Percentiles rank a stretch among this genome's conserved stretches.
Evolutionary conservation across 2,113 vertebrate genomes (phyloP).

Genomic region (Pterocles burchelli): DNA sequence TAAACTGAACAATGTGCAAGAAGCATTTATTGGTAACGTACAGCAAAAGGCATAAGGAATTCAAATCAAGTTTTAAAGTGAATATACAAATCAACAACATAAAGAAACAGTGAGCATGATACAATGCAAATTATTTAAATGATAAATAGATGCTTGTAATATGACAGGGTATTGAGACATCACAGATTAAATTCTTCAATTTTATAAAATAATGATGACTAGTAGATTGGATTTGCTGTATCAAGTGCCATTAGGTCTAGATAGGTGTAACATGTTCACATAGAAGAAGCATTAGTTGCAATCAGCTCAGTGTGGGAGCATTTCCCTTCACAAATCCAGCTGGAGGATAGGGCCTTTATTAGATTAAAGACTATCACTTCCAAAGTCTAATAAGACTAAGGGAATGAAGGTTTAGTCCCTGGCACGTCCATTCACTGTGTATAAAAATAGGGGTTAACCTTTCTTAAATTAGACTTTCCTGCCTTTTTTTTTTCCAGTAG

Average conservation of each 20-base stretch:
- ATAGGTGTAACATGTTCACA: not conserved
- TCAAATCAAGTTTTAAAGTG: slow-evolving; percentile 65
- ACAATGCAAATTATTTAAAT: slow-evolving; percentile 29
- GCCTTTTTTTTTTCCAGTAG: not conserved
- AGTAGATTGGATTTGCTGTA: not conserved
- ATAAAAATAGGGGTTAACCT: not conserved
- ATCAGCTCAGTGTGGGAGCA: slow-evolving; percentile 44
- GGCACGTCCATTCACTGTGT: not conserved
- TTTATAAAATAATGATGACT: slow-evolving; percentile 23
- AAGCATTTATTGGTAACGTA: slow-evolving; percentile 62
- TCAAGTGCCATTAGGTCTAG: not conserved
- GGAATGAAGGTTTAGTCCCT: not conserved
- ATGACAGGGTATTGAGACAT: not conserved
- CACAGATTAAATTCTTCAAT: not conserved
- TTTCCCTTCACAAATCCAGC: slow-evolving; percentile 51
- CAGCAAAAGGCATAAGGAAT: slow-evolving; percentile 71
- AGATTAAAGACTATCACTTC: not conserved
- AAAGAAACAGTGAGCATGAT: slow-evolving; percentile 15
- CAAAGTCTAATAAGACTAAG: not conserved
- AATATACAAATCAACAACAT: slow-evolving; percentile 51
- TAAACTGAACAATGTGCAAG: slow-evolving; percentile 75
- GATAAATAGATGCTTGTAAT: not conserved
- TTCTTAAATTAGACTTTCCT: not conserved
- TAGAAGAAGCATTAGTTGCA: slow-evolving; percentile 37
- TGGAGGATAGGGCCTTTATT: slow-evolving; percentile 5